Evolutionary conservation across 2,797 vertebrate species (phyloP).

Genomic region (Dryobates pubescens): DNA sequence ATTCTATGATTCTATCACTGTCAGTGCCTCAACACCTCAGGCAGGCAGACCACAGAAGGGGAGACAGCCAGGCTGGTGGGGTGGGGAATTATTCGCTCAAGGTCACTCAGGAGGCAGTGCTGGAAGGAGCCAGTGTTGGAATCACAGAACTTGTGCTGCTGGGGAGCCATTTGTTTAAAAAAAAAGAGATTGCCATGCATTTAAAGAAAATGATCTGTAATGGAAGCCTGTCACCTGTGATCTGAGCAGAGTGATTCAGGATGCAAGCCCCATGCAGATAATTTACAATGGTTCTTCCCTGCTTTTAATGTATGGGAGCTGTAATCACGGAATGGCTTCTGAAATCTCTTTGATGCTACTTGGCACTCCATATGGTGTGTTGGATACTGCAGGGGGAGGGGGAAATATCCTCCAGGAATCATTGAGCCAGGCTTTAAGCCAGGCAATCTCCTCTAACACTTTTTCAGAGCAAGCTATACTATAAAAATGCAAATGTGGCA

Average conservation of each 20-base stretch:
- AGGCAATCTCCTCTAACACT: slow-evolving; percentile 74
- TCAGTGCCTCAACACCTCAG: not conserved
- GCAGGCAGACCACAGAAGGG: not conserved
- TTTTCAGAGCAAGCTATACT: slow-evolving; percentile 64
- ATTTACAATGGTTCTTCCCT: slow-evolving; percentile 58
- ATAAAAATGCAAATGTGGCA: slow-evolving; percentile 74
- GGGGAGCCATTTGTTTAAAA: slow-evolving; percentile 60
- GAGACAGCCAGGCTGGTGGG: not conserved
- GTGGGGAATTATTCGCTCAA: not conserved
- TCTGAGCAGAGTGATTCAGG: slow-evolving; percentile 64
- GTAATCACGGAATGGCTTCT: slow-evolving; percentile 65
- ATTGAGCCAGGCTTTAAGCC: slow-evolving; percentile 64
- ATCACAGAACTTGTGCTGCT: slow-evolving; percentile 29
- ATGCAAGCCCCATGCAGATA: slow-evolving; percentile 46
- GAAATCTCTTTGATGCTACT: slow-evolving; percentile 60
- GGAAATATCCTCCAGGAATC: slow-evolving; percentile 66
- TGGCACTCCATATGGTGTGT: slow-evolving; percentile 50
- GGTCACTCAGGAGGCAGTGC: slow-evolving; percentile 5
- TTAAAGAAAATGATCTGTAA: slow-evolving; percentile 66
- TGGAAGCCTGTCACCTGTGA: slow-evolving; percentile 45
- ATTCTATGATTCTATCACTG: not conserved
- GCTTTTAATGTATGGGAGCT: slow-evolving; percentile 60
- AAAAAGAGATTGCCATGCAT: slow-evolving; percentile 44
- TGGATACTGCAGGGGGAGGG: slow-evolving; percentile 14
- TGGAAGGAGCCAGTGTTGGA: not conserved